A percentile compares a stretch with the other conserved stretches of the same genome.
phyloP scores from a whole-genome alignment of 2,888 invertebrate species.

The Melanostoma mellinum region DNA sequence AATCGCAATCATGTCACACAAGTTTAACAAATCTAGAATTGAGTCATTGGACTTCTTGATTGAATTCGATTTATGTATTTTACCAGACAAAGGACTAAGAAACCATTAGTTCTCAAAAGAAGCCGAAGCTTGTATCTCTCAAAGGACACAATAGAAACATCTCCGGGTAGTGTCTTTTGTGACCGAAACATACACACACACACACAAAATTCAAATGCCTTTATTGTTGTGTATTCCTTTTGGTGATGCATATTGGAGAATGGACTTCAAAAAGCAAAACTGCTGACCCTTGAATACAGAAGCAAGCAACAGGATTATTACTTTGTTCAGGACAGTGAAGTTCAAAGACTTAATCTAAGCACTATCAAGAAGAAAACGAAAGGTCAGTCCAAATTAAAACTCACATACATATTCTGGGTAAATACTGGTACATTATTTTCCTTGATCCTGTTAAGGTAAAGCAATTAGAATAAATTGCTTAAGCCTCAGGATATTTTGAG shows the following conservation, averaged over 20 bases:
- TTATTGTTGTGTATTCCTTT: slow-evolving; percentile 12
- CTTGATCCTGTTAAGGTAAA: slow-evolving; percentile 61
- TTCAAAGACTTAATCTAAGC: slow-evolving; percentile 51
- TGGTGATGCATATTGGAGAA: not conserved
- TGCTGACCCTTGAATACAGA: slow-evolving; percentile 22
- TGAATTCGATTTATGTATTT: slow-evolving; percentile 60
- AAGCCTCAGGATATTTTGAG: slow-evolving; percentile 53
- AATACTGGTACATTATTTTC: not conserved
- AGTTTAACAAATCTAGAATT: slow-evolving; percentile 38
- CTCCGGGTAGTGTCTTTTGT: slow-evolving; percentile 36
- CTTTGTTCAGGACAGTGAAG: slow-evolving; percentile 40
- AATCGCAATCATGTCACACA: slow-evolving; percentile 69
- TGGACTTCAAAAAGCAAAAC: not conserved
- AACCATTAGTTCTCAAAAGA: slow-evolving; percentile 37
- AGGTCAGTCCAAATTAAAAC: slow-evolving; percentile 60
- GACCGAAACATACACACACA: slow-evolving; percentile 2
- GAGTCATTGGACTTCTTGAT: slow-evolving; percentile 50
- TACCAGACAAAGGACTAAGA: slow-evolving; percentile 29
- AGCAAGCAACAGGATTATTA: slow-evolving; percentile 63
- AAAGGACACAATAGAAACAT: slow-evolving; percentile 39
- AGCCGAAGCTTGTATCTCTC: slow-evolving; percentile 28
- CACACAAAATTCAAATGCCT: slow-evolving; percentile 20
- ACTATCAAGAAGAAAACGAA: slow-evolving; percentile 22
- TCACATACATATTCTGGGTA: slow-evolving; percentile 19
- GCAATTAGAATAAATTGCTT: slow-evolving; percentile 61